A percentile compares a stretch with the other conserved stretches of the same genome.
Evolutionary conservation across 2,797 vertebrate genomes (phyloP).

Genomic region (Etheostoma perlongum): DNA sequence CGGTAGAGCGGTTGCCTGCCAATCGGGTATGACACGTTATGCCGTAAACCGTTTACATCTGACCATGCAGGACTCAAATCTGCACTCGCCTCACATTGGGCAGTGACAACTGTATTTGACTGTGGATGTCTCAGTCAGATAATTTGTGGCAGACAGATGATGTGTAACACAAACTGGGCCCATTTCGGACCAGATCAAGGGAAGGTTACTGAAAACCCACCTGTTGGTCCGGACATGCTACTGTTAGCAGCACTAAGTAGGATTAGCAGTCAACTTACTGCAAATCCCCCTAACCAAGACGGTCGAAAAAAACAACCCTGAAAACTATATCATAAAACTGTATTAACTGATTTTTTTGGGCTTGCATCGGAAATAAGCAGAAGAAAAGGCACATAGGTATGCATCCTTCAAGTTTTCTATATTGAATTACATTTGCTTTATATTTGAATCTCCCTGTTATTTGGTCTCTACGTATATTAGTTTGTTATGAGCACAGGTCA

Average conservation of each 20-base stretch:
- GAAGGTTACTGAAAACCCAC: constrained; percentile 46
- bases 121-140: neutral
- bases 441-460: neutral
- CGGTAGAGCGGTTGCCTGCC: too few relatives aligned
- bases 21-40: too few relatives aligned
- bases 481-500: constrained; percentile 36
- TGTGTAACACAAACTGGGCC: constrained; percentile 59
- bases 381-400: neutral
- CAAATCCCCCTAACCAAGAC: neutral
- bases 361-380: neutral
- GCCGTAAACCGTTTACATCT: too few relatives aligned
- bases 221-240: constrained; percentile 54
- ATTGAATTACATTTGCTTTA: neutral
- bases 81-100: too few relatives aligned
- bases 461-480: constrained; percentile 25
- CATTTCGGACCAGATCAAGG: constrained; percentile 47
- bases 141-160: constrained; percentile 29
- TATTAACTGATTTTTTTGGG: neutral
- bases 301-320: neutral
- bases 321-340: neutral
- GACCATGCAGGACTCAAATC: too few relatives aligned
- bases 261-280: constrained; percentile 47
- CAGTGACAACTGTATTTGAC: neutral
- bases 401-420: neutral
- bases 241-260: constrained; percentile 20